These are phyloP conservation scores for Cheilosia urbana DNA, from an alignment of 2,888 invertebrate genomes.

Conservation along the genomic window DNA sequence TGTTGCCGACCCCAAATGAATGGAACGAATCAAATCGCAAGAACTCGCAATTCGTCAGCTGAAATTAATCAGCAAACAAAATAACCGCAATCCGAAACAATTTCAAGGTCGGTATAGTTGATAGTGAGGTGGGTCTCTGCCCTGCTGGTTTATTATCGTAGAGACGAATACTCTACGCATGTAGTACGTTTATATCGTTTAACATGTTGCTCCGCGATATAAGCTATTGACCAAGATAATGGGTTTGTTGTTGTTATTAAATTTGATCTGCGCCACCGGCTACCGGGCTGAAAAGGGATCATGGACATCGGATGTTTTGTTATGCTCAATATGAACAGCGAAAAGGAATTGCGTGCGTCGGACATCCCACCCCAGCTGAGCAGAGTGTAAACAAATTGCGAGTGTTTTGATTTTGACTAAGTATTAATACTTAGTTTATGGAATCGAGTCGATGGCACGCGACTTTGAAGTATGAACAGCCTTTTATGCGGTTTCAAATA, in stretches of 20 bases:
- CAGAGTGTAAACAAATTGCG: too few relatives aligned
- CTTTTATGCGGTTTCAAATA: too few relatives aligned
- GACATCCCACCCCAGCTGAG: too few relatives aligned
- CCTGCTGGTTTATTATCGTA: not conserved
- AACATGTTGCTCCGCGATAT: not conserved
- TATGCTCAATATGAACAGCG: too few relatives aligned
- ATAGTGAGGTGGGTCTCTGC: not conserved
- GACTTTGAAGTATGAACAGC: too few relatives aligned
- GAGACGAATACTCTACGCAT: conserved; percentile 5
- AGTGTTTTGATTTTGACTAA: too few relatives aligned
- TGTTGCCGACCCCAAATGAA: not conserved
- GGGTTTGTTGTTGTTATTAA: conserved; percentile 15
- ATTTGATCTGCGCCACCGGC: too few relatives aligned
- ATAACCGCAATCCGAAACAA: conserved; percentile 28
- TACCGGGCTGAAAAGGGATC: too few relatives aligned
- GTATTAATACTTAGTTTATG: too few relatives aligned
- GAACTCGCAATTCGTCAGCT: conserved; percentile 34
- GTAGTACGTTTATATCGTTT: not conserved
- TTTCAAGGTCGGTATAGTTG: conserved; percentile 58
- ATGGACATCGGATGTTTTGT: too few relatives aligned
- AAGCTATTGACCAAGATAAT: conserved; percentile 35
- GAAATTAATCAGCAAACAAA: conserved; percentile 2
- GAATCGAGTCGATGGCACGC: too few relatives aligned
- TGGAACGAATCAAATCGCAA: not conserved
- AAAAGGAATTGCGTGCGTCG: too few relatives aligned